Evolutionary conservation across 2,888 invertebrate genomes (phyloP).

Genomic region (Latrodectus hesperus): DNA sequence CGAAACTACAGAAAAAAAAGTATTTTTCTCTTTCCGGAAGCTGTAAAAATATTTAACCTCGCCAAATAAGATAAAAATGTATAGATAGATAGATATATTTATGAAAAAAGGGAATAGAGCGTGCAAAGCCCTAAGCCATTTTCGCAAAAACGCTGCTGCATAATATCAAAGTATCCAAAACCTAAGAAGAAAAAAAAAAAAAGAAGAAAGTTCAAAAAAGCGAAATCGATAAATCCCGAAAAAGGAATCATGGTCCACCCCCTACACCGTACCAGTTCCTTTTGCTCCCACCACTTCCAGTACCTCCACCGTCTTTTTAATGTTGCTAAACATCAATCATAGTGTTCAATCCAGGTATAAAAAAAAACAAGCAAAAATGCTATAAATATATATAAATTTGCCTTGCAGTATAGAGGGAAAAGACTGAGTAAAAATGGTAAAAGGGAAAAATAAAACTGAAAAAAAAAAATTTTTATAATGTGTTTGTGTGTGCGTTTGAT

Average conservation of each 20-base stretch:
- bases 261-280: background rate
- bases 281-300: slow-evolving; percentile 7
- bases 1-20: background rate
- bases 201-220: slow-evolving; percentile 17
- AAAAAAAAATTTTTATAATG: slow-evolving; percentile 60
- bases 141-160: slow-evolving; percentile 66
- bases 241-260: slow-evolving; percentile 40
- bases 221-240: slow-evolving; percentile 65
- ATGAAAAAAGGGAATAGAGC: background rate
- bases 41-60: slow-evolving; percentile 68
- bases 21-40: slow-evolving; percentile 9
- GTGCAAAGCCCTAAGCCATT: slow-evolving; percentile 62
- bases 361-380: slow-evolving; percentile 17
- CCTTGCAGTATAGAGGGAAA: slow-evolving; percentile 43
- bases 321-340: slow-evolving; percentile 69
- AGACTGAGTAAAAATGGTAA: slow-evolving; percentile 17
- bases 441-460: slow-evolving; percentile 12
- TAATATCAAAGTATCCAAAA: slow-evolving; percentile 67
- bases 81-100: background rate
- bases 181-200: slow-evolving; percentile 48
- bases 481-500: slow-evolving; percentile 33
- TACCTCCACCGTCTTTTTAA: slow-evolving; percentile 58
- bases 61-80: slow-evolving; percentile 14
- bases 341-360: slow-evolving; percentile 68
- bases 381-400: slow-evolving; percentile 64